Conservation (phyloP, 2,888 invertebrate species). For the Ernsta delagoae region DNA sequence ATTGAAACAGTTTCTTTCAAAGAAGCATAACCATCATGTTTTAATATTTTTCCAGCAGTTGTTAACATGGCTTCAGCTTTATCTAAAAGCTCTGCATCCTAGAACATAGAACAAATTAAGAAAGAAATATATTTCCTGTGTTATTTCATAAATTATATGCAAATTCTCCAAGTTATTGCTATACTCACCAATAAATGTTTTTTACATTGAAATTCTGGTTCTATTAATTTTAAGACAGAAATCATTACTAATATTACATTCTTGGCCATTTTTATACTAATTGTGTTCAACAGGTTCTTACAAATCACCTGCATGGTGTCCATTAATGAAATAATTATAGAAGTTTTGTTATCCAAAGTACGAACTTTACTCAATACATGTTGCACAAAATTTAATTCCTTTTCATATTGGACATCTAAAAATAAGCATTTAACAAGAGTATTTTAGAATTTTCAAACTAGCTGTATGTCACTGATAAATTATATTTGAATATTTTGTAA, state of each 20-base stretch:
- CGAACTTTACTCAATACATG: constrained; percentile 4
- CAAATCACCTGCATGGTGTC: constrained; percentile 51
- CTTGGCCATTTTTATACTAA: constrained; percentile 46
- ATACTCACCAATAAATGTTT: constrained; percentile 47
- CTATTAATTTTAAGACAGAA: constrained; percentile 50
- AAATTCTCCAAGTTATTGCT: background rate
- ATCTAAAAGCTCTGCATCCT: constrained; percentile 45
- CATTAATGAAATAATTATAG: constrained; percentile 35
- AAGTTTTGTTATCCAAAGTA: constrained; percentile 10
- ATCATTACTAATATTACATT: constrained; percentile 50
- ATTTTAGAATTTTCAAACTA: too few species aligned
- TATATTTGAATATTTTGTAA: background rate
- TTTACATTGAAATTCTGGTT: constrained; percentile 42
- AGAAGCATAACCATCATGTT: constrained; percentile 47
- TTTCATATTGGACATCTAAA: constrained; percentile 46
- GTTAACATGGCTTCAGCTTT: constrained; percentile 49
- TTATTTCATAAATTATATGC: background rate
- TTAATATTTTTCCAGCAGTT: constrained; percentile 47
- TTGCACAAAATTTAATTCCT: constrained; percentile 46
- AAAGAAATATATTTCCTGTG: background rate
- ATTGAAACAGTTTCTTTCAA: constrained; percentile 48
- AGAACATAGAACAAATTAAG: constrained; percentile 41
- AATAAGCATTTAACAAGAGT: constrained; percentile 25
- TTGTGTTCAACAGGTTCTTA: constrained; percentile 42
- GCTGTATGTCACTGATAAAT: background rate